Evolutionary conservation across 1,140 invertebrate genomes (phyloP).

Genomic region (Ostrea denselamellosa): DNA sequence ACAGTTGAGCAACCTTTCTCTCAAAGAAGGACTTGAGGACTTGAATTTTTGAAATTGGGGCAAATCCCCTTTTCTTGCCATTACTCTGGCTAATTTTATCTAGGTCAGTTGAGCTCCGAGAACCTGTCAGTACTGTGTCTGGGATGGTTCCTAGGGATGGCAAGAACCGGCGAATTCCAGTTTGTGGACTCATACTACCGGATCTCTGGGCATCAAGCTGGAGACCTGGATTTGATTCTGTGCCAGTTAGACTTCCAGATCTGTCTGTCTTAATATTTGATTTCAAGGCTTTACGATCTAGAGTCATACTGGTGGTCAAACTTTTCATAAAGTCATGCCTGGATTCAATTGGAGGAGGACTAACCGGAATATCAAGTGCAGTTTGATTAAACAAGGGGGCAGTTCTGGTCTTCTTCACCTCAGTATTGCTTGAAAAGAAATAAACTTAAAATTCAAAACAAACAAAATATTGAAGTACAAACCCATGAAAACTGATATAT

Average conservation of each 20-base stretch:
- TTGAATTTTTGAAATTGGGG: constrained; percentile 72
- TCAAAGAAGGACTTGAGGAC: constrained; percentile 75
- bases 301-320: constrained; percentile 71
- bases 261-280: constrained; percentile 31
- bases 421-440: constrained; percentile 52
- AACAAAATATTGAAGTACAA: background rate
- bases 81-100: constrained; percentile 44
- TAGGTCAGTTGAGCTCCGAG: constrained; percentile 13
- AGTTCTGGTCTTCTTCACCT: constrained; percentile 73
- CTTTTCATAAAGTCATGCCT: constrained; percentile 68
- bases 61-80: constrained; percentile 44
- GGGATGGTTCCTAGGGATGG: constrained; percentile 54
- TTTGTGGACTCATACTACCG: constrained; percentile 53
- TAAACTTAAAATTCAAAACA: constrained; percentile 28
- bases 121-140: constrained; percentile 33
- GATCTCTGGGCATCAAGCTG: constrained; percentile 44
- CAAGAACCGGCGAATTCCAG: constrained; percentile 44
- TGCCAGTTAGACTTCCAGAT: constrained; percentile 30
- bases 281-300: constrained; percentile 63
- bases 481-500: background rate
- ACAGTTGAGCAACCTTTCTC: constrained; percentile 69
- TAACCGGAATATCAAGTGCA: constrained; percentile 55
- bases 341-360: constrained; percentile 54
- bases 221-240: constrained; percentile 4
- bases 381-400: constrained; percentile 60